Base-by-base conservation (phyloP, 2,113 vertebrate species). In the Oceanodroma tethys region DNA sequence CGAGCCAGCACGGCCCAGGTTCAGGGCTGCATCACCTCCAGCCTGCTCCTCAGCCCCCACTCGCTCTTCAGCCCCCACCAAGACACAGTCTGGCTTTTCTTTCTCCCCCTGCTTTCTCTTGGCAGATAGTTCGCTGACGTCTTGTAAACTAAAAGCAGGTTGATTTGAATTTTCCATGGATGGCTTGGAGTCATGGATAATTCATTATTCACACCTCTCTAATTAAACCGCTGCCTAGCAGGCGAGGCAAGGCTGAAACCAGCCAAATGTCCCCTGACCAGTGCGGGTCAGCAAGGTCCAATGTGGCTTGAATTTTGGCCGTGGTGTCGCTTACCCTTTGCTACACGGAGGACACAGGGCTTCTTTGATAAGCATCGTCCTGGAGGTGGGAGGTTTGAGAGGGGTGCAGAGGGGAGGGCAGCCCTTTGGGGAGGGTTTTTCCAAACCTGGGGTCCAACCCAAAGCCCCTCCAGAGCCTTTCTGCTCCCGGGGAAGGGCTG, bases 161-260 rank as follows among this genome's bases (percentile, higher is more conserved):
- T 96, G 97, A 97, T 97, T 80, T 95, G 88, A 94, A 97, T 97
- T 97, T 96, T 98, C 97, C 97, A 89, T 72, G 71, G 97, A 93
- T 79, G 91, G 79, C 85, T 95, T 20, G 2, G 92, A 97, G 96
- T 94, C 95, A 94, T 23, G 55, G 96, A 96, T 95, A 97, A 98
- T 97, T 94, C 97, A 97, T 98, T 98, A 95, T 97, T 96, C 96
- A 97, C 97, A 96, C 96, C 93, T 95, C 97, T 66, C 93, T 97
- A 96, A 97, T 97, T 95, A 96, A 97, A 95, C 89, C 13, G 11
- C 85, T 95, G 95, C 96, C 91, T 87, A 90, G 91, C 91, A 90
- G 84, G 86, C 68, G 1, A 58, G 86, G 78, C 68, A 78, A 83
- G 42, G 83, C 90, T 90, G 84, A 68, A 80, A 86, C 32, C 84